Conservation (phyloP, 2,113 vertebrate species). For the Callionymus lyra region DNA sequence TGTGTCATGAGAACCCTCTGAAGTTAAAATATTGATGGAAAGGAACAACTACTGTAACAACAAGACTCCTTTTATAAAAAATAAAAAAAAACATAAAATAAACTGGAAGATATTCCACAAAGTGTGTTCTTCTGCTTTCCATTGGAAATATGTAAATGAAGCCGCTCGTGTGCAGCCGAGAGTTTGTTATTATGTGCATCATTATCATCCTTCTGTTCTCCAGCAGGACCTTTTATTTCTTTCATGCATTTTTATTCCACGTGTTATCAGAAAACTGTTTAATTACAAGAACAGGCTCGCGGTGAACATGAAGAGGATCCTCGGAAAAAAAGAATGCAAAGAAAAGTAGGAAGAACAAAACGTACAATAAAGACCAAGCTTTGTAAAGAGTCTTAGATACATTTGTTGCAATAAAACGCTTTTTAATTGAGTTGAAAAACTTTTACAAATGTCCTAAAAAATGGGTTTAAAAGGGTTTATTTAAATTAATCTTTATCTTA, state of each 20-base stretch:
- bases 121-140: background rate
- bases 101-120: too few relatives aligned
- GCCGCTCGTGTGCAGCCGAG: constrained; percentile 3
- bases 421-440: too few relatives aligned
- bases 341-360: too few relatives aligned
- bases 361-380: constrained; percentile 1
- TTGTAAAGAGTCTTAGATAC: constrained; percentile 3
- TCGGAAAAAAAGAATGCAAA: constrained; percentile 1
- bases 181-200: constrained; percentile 2
- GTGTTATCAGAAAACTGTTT: constrained; percentile 8
- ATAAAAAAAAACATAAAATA: background rate
- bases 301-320: constrained; percentile 2
- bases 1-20: too few relatives aligned
- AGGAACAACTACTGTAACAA: too few relatives aligned
- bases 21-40: too few relatives aligned
- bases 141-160: background rate
- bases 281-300: constrained; percentile 12
- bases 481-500: too few relatives aligned
- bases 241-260: constrained; percentile 15
- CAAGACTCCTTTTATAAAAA: too few relatives aligned
- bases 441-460: too few relatives aligned
- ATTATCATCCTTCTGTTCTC: constrained; percentile 14
- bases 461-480: too few relatives aligned
- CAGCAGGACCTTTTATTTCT: constrained; percentile 9
- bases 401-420: too few relatives aligned